A percentile compares a stretch with the other conserved stretches of the same genome.
phyloP scores from a whole-genome alignment of 2,113 vertebrate genomes.

The Pluvialis apricaria region DNA sequence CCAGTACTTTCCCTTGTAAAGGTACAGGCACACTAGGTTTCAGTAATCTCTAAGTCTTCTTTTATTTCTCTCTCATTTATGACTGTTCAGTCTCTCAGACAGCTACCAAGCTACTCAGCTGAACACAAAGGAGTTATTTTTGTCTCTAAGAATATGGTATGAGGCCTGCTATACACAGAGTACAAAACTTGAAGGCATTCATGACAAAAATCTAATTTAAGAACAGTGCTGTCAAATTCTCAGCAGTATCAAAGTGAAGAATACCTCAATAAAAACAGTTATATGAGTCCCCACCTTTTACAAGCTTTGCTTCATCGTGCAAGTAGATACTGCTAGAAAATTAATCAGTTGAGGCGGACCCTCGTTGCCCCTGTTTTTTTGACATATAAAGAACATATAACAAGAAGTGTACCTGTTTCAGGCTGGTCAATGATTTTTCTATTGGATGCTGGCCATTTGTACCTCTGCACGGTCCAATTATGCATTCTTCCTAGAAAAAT shows the following conservation, averaged over 20 bases:
- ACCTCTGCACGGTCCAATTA: not conserved
- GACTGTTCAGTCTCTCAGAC: not conserved
- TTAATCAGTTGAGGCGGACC: not conserved
- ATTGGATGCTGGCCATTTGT: not conserved
- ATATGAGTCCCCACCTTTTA: not conserved
- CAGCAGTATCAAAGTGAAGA: not conserved
- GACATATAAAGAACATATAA: not conserved
- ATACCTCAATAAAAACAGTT: not conserved
- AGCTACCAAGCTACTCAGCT: not conserved
- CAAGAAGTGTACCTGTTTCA: not conserved
- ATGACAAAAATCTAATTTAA: constrained; percentile 5
- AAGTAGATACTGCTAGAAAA: not conserved
- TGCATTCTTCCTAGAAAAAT: not conserved
- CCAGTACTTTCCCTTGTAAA: not conserved
- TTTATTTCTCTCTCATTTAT: not conserved
- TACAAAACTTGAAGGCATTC: constrained; percentile 7
- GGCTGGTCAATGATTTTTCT: not conserved
- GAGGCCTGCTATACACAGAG: not conserved
- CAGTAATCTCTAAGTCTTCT: not conserved
- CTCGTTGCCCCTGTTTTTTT: not conserved
- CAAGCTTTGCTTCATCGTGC: not conserved
- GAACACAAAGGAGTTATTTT: constrained; percentile 16
- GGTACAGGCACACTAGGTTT: not conserved
- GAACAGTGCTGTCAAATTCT: not conserved
- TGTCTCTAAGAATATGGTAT: not conserved